Conservation (phyloP, 2,113 vertebrate species). For the Brachypodius melanocephalos region DNA sequence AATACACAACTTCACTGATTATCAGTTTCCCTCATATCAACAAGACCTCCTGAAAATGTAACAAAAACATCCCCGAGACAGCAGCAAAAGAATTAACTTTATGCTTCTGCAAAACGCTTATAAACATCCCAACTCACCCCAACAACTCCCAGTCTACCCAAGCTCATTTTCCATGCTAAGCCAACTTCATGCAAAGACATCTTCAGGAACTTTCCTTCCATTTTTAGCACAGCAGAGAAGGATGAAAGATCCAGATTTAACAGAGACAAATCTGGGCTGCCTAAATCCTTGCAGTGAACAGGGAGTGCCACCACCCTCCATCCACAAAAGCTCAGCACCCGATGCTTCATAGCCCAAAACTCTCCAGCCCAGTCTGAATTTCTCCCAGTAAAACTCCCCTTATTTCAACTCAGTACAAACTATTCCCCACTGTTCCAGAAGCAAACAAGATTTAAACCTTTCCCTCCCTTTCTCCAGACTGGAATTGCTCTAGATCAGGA, state of each 20-base stretch:
- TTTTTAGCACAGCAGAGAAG: not conserved
- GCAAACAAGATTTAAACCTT: not conserved
- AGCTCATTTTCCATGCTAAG: not conserved
- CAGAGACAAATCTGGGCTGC: accelerated
- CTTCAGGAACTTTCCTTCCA: not conserved
- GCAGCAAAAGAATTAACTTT: not conserved
- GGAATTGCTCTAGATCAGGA: not conserved
- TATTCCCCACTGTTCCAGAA: accelerated
- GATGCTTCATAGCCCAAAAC: not conserved
- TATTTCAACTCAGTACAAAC: not conserved
- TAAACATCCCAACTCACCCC: not conserved
- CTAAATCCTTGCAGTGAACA: not conserved
- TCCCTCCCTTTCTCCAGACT: not conserved
- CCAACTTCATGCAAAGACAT: not conserved
- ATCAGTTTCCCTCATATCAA: not conserved
- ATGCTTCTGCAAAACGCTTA: not conserved
- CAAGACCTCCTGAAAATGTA: not conserved
- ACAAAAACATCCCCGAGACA: not conserved
- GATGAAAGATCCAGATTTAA: not conserved
- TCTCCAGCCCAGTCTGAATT: not conserved
- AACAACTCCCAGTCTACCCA: not conserved
- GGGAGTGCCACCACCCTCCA: not conserved
- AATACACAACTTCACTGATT: not conserved
- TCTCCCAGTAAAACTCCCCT: not conserved
- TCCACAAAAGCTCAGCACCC: not conserved